Conservation (phyloP, 2,888 invertebrate genomes). For the Metacarcinus magister region DNA sequence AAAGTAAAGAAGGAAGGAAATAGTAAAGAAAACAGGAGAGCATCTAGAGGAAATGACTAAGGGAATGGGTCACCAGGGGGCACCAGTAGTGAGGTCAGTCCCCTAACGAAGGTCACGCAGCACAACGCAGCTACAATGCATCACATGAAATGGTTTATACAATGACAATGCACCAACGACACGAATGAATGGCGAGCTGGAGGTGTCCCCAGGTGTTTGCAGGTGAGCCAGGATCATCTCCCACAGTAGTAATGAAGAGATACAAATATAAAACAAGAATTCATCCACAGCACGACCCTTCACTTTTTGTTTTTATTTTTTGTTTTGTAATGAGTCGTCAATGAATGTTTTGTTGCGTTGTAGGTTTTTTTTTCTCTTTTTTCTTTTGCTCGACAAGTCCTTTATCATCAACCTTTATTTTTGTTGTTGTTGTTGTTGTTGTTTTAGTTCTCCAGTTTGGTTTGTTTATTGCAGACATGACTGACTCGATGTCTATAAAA, state of each 20-base stretch:
- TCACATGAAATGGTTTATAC: slow-evolving; percentile 46
- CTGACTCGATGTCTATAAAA: slow-evolving; percentile 19
- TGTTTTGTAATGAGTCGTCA: not conserved
- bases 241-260: not conserved
- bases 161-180: slow-evolving; percentile 31
- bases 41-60: not conserved
- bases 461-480: slow-evolving; percentile 17
- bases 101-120: slow-evolving; percentile 19
- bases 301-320: not conserved
- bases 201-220: not conserved
- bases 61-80: not conserved
- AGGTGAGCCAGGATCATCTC: not conserved
- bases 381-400: not conserved
- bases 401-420: not conserved
- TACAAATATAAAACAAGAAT: too few species aligned
- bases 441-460: not conserved
- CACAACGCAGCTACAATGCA: slow-evolving; percentile 42
- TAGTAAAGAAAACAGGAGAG: not conserved
- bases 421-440: not conserved
- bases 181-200: not conserved
- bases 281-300: not conserved
- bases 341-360: not conserved
- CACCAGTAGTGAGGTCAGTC: not conserved
- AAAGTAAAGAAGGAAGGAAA: not conserved
- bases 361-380: not conserved